Conservation (phyloP, 2,888 invertebrate genomes). For the Volucella inflata region DNA sequence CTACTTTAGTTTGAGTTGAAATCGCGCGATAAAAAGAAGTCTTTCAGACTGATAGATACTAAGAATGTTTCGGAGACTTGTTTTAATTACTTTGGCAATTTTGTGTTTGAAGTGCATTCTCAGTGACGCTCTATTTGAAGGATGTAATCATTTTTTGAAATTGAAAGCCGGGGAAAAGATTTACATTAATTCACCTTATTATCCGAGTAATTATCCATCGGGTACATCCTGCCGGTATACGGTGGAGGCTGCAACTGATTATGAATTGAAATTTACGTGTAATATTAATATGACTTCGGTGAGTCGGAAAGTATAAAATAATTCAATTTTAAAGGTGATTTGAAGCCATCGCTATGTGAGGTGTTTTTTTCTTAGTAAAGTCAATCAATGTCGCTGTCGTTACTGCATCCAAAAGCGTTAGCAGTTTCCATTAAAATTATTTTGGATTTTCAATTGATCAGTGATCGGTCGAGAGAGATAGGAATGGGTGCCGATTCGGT, state of each 20-base stretch:
- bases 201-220: slow-evolving; percentile 80
- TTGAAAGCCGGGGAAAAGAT: slow-evolving; percentile 79
- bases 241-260: slow-evolving; percentile 80
- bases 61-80: slow-evolving; percentile 8
- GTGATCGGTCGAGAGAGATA: too few relatives aligned
- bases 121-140: slow-evolving; percentile 75
- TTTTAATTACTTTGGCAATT: background rate
- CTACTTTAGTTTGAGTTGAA: slow-evolving; percentile 29
- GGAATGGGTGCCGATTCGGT: too few relatives aligned
- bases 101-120: slow-evolving; percentile 6
- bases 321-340: background rate
- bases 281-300: slow-evolving; percentile 80
- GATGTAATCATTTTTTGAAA: slow-evolving; percentile 80
- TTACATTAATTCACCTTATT: slow-evolving; percentile 81
- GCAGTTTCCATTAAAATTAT: too few relatives aligned
- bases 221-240: slow-evolving; percentile 82
- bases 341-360: background rate
- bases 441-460: too few relatives aligned
- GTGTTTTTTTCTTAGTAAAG: background rate
- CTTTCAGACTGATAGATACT: background rate
- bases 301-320: slow-evolving; percentile 56
- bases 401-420: too few relatives aligned
- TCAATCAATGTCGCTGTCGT: too few relatives aligned
- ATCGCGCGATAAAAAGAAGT: background rate
- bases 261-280: slow-evolving; percentile 80